Conservation (phyloP, 2,888 invertebrate genomes). For the Sthenelais limicola region DNA sequence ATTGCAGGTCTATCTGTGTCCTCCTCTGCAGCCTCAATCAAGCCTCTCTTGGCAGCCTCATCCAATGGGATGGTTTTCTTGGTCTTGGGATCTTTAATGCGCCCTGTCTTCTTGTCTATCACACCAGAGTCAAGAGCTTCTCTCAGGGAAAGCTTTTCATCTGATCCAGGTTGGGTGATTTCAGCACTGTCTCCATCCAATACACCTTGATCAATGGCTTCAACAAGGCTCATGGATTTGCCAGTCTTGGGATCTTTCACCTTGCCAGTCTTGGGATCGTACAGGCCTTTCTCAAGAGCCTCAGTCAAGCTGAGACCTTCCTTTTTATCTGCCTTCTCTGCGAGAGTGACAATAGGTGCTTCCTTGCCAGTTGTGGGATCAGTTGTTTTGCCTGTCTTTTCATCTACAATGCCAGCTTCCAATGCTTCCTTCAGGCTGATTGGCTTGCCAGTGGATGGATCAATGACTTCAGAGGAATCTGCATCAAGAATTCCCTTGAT, state of each 20-base stretch:
- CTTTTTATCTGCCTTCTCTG: slow-evolving; percentile 29
- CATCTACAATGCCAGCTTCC: not conserved
- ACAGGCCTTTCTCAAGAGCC: slow-evolving; percentile 91
- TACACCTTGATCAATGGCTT: slow-evolving; percentile 56
- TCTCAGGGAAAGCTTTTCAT: slow-evolving; percentile 40
- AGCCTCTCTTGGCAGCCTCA: slow-evolving; percentile 83
- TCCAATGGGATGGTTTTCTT: slow-evolving; percentile 77
- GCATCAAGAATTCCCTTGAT: slow-evolving; percentile 22
- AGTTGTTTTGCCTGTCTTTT: not conserved
- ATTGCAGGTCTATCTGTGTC: slow-evolving; percentile 20
- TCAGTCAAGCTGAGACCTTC: slow-evolving; percentile 78
- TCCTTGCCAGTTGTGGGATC: not conserved
- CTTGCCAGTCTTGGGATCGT: slow-evolving; percentile 86
- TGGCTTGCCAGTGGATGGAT: slow-evolving; percentile 12
- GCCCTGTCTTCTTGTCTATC: slow-evolving; percentile 78
- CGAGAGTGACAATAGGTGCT: not conserved
- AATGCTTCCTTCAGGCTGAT: not conserved
- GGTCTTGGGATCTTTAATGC: slow-evolving; percentile 80
- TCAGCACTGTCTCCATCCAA: slow-evolving; percentile 27
- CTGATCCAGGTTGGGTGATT: slow-evolving; percentile 41
- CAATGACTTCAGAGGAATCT: not conserved
- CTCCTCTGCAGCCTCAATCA: slow-evolving; percentile 74
- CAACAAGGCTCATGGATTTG: slow-evolving; percentile 60
- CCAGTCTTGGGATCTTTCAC: slow-evolving; percentile 85
- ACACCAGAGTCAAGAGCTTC: slow-evolving; percentile 94